A percentile compares a stretch with the other conserved stretches of the same genome.
Conservation (phyloP, 2,888 invertebrate species). For the Agrotis exclamationis region DNA sequence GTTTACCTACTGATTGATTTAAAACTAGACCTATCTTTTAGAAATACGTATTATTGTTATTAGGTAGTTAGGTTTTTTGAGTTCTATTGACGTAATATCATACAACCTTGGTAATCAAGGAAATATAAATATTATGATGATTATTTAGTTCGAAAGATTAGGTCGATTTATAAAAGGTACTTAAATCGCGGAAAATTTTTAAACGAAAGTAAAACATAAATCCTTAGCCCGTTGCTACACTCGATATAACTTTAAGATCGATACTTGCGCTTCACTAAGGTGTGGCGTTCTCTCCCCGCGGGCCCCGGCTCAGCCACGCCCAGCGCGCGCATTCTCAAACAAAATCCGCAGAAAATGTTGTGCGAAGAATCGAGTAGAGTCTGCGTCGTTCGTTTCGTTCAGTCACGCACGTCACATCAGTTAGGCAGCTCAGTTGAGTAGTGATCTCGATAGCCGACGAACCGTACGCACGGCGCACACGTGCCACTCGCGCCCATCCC, state of each 20-base stretch:
- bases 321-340: slow-evolving; percentile 87
- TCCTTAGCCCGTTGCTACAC: slow-evolving; percentile 37
- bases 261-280: slow-evolving; percentile 79
- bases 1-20: no score
- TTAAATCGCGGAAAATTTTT: not conserved
- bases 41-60: no score
- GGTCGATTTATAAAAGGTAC: not conserved
- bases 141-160: not conserved
- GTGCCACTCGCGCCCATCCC: slow-evolving; percentile 81
- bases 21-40: no score
- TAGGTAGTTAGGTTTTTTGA: not conserved
- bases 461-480: slow-evolving; percentile 84
- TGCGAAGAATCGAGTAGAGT: slow-evolving; percentile 80
- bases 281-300: slow-evolving; percentile 82
- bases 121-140: not conserved
- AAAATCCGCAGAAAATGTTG: slow-evolving; percentile 85
- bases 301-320: slow-evolving; percentile 85
- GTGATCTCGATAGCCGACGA: slow-evolving; percentile 84
- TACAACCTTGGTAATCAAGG: not conserved
- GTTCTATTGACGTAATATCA: no score
- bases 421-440: slow-evolving; percentile 80
- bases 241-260: slow-evolving; percentile 77
- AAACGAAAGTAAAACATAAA: slow-evolving; percentile 14
- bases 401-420: slow-evolving; percentile 83
- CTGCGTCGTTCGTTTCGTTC: slow-evolving; percentile 76